Base-by-base conservation (phyloP, 2,888 invertebrate genomes). In the Sphaerophoria rueppellii region DNA sequence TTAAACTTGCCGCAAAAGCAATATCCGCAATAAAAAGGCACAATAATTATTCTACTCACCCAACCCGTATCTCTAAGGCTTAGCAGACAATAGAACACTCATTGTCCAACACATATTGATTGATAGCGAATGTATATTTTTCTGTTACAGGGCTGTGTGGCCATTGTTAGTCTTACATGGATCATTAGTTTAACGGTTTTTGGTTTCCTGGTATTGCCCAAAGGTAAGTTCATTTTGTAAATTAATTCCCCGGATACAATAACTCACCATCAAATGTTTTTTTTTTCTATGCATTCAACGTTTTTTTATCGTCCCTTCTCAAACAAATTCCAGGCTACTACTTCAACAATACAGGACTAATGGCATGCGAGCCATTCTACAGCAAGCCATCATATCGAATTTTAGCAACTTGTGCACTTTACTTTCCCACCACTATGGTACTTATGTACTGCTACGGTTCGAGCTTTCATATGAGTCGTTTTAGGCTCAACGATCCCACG, bases 381-480 rank as follows among this genome's bases (percentile, higher is more conserved):
- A 95, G 96, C 88, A 94, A 96, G 89, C 92, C 93, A 52, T 93
- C 93, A 89, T 93, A 93, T 90, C 95, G 97, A 89, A 97, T 97
- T 89, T 93, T 97, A 87, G 95, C 97, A 80, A 96, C 96, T 88
- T 97, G 97, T 91, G 95, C 96, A 85, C 96, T 97, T 92, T 97
- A 97, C 92, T 97, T 97, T 89, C 97, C 97, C 32, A 97, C 97
- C 35, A 97, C 97, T 40, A 97, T 97, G 97, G 96, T 96, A 82
- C 93, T 97, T 89, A 97, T 97, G 96, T 97, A 97, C 91, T 97
- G 97, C 92, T 97, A 97, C 90, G 97, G 97, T 43, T 96, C 96
- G 32, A 97, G 97, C 63, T 97, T 97, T 91, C 97, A 97, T 92
- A 96, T 96, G 89, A 96, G 96, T 92, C 96, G 96, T 92, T 94